Percentiles rank a stretch among this genome's conserved stretches.
Conservation (phyloP, 2,113 vertebrate species). For the Reinhardtius hippoglossoides region DNA sequence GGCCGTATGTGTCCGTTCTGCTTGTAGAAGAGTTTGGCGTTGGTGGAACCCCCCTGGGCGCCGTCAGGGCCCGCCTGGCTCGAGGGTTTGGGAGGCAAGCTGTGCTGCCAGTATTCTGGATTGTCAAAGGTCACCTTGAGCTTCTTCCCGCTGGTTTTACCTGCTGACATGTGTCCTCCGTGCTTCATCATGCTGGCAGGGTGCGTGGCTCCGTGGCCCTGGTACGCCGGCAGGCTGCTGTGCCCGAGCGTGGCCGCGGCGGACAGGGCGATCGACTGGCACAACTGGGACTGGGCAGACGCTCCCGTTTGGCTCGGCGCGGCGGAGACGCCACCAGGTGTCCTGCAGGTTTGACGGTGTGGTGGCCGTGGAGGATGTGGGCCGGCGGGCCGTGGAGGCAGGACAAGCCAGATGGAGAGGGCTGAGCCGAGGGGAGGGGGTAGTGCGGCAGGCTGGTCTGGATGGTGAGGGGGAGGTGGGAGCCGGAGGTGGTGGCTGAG, state of each 20-base stretch:
- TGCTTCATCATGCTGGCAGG: slow-evolving; percentile 77
- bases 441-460: slow-evolving; percentile 80
- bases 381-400: slow-evolving; percentile 72
- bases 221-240: slow-evolving; percentile 74
- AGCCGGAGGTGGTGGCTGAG: slow-evolving; percentile 59
- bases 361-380: slow-evolving; percentile 70
- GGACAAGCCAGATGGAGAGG: slow-evolving; percentile 68
- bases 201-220: slow-evolving; percentile 65
- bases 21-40: slow-evolving; percentile 95
- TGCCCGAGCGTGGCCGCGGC: slow-evolving; percentile 65
- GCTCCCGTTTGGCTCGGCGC: slow-evolving; percentile 66
- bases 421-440: slow-evolving; percentile 68
- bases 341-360: slow-evolving; percentile 61
- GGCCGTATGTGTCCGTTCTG: slow-evolving; percentile 95
- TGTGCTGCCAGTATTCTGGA: slow-evolving; percentile 98
- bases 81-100: slow-evolving; percentile 90
- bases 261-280: slow-evolving; percentile 58
- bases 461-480: slow-evolving; percentile 74
- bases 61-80: slow-evolving; percentile 81
- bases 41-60: slow-evolving; percentile 89
- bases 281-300: slow-evolving; percentile 59
- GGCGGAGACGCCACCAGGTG: slow-evolving; percentile 51
- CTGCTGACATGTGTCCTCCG: slow-evolving; percentile 71
- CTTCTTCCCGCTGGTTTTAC: slow-evolving; percentile 85
- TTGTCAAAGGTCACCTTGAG: slow-evolving; percentile 97